Conservation (phyloP, 2,113 vertebrate species). For the Nicator chloris region DNA sequence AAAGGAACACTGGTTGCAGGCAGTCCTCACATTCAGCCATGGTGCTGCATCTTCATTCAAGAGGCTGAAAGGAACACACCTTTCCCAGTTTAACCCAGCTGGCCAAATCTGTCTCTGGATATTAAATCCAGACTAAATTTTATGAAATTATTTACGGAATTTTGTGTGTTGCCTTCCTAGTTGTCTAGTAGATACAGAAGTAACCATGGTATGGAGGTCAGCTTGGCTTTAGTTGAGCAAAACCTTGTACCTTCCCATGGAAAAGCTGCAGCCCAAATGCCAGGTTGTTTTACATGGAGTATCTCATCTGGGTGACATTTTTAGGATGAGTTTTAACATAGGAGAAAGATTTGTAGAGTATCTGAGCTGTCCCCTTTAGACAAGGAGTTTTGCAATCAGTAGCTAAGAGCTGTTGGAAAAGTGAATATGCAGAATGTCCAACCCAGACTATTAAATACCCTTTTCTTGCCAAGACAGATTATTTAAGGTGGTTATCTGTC, state of each 20-base stretch:
- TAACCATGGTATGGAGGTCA: neutral
- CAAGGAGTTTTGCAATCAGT: neutral
- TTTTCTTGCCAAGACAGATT: neutral
- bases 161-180: neutral
- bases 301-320: neutral
- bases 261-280: neutral
- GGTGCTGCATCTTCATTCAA: neutral
- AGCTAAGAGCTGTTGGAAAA: neutral
- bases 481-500: neutral
- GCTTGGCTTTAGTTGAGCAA: neutral
- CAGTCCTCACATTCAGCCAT: accelerated
- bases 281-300: neutral
- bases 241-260: neutral
- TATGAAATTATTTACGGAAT: neutral
- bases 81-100: neutral
- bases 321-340: neutral
- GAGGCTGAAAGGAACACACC: neutral
- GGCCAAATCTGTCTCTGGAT: neutral
- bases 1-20: neutral
- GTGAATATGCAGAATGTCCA: neutral
- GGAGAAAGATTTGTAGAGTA: neutral
- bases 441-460: neutral
- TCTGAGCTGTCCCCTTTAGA: neutral
- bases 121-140: neutral
- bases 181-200: neutral